phyloP scores from a whole-genome alignment of 2,113 vertebrate genomes.

The Arizona elegans region DNA sequence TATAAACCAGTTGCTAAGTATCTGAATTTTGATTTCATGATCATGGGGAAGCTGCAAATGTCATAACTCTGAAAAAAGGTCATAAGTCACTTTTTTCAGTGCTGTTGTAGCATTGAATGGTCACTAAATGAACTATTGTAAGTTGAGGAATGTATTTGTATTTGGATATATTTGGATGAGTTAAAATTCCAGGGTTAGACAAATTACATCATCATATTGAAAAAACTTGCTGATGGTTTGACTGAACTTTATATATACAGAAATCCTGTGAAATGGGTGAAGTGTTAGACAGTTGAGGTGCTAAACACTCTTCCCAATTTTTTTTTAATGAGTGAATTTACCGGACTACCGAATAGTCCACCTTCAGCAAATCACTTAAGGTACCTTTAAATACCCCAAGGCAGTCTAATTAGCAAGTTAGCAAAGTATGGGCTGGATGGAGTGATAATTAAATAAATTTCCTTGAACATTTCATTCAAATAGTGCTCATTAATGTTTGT shows the following conservation, averaged over 20 bases:
- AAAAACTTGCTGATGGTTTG: neutral
- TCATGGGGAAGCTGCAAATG: neutral
- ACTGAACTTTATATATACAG: neutral
- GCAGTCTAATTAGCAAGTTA: neutral
- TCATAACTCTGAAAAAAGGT: neutral
- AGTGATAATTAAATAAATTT: neutral
- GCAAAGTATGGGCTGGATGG: neutral
- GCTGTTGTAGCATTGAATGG: neutral
- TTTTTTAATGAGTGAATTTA: neutral
- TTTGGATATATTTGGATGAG: neutral
- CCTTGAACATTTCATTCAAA: neutral
- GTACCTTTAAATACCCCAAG: neutral
- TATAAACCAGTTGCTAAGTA: neutral
- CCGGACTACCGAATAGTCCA: neutral
- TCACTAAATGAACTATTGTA: neutral
- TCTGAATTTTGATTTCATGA: neutral
- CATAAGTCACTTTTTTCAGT: neutral
- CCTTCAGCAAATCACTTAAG: neutral
- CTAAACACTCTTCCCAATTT: neutral
- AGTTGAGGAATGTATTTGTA: neutral
- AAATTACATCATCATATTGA: neutral
- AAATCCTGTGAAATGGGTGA: neutral
- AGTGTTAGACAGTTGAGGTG: neutral
- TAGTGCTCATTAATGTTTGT: neutral
- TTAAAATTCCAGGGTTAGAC: neutral